These are phyloP conservation scores for Rhogogaster chlorosoma DNA, from an alignment of 2,888 invertebrate species.

Conservation along the genomic window DNA sequence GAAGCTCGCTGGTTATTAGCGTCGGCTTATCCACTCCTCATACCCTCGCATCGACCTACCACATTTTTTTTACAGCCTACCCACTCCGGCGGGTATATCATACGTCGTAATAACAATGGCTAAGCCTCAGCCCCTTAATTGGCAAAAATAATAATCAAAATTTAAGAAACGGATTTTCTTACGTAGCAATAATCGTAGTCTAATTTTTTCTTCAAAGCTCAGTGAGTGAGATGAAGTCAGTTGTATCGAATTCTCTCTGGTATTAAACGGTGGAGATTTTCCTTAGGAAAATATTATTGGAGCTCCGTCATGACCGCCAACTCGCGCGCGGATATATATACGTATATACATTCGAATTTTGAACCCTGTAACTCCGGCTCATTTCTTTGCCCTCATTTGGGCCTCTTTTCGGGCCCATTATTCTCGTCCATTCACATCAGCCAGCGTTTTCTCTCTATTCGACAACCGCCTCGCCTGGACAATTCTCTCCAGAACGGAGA, in stretches of 20 bases:
- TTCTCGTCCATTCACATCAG: slow-evolving; percentile 66
- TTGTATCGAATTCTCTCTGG: neutral
- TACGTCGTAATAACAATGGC: neutral
- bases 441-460: slow-evolving; percentile 66
- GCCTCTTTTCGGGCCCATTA: slow-evolving; percentile 71
- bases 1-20: slow-evolving; percentile 69
- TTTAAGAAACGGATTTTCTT: neutral
- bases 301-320: neutral
- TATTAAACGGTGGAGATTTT: neutral
- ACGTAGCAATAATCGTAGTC: neutral
- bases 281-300: slow-evolving; percentile 1
- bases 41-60: slow-evolving; percentile 53
- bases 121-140: neutral
- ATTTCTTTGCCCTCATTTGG: slow-evolving; percentile 40
- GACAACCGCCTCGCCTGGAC: neutral
- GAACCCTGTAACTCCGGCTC: slow-evolving; percentile 24
- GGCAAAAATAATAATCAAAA: slow-evolving; percentile 1
- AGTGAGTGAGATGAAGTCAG: neutral
- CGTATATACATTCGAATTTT: neutral
- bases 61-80: slow-evolving; percentile 40
- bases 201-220: neutral
- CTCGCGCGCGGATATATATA: neutral
- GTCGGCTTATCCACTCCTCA: slow-evolving; percentile 52
- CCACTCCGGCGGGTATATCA: neutral
- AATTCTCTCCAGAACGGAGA: slow-evolving; percentile 22